phyloP scores from a whole-genome alignment of 2,888 invertebrate species.

The Noctua janthe region DNA sequence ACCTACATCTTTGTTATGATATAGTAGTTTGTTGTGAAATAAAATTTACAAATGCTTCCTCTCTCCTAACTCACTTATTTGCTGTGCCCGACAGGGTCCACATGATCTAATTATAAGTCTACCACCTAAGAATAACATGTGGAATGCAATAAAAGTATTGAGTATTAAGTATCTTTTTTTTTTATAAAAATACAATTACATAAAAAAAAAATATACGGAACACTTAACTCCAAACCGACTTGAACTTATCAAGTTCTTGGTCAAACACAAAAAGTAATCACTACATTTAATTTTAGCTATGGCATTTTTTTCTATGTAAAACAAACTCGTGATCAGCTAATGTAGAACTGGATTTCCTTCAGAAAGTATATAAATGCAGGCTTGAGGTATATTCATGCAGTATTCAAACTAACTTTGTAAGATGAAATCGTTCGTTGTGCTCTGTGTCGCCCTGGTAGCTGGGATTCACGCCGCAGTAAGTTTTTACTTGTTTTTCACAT shows the following conservation, averaged over 20 bases:
- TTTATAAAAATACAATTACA: too few species aligned
- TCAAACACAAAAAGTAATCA: constrained; percentile 16
- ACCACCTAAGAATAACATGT: too few species aligned
- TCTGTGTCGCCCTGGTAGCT: constrained; percentile 45
- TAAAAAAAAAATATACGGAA: not conserved
- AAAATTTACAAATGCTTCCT: too few species aligned
- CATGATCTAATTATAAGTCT: too few species aligned
- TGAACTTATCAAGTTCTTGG: not conserved
- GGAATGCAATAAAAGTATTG: too few species aligned
- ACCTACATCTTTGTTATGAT: too few species aligned
- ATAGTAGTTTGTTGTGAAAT: too few species aligned
- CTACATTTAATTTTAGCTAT: not conserved
- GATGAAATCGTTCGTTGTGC: constrained; percentile 53
- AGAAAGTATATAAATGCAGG: constrained; percentile 43
- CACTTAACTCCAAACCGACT: not conserved
- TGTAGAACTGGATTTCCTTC: constrained; percentile 55
- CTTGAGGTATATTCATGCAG: not conserved
- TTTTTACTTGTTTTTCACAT: not conserved
- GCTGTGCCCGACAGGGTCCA: too few species aligned
- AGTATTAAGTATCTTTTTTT: not conserved
- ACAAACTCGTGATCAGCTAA: constrained; percentile 18
- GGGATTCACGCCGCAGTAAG: constrained; percentile 52
- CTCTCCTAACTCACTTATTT: too few species aligned
- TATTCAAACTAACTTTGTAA: constrained; percentile 17
- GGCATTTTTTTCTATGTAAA: constrained; percentile 29